A percentile compares a stretch with the other conserved stretches of the same genome.
These are phyloP conservation scores for Unio pictorum DNA, from an alignment of 2,888 invertebrate genomes.

Conservation along the genomic window DNA sequence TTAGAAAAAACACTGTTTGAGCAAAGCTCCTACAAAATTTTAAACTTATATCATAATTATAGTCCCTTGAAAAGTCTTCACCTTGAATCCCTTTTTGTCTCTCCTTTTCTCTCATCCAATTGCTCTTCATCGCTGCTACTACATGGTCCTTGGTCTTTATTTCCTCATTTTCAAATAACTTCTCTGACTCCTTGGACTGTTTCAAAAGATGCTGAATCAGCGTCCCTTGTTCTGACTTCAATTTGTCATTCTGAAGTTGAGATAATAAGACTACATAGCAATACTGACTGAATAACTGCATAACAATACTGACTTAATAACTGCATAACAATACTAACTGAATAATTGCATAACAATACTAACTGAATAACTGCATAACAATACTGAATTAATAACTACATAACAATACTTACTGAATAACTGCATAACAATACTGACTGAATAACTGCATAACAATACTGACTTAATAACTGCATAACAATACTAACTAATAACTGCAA, in stretches of 20 bases:
- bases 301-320: background rate
- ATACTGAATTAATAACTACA: no score
- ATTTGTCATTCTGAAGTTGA: slow-evolving; percentile 61
- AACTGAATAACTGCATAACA: no score
- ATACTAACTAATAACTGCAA: no score
- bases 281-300: background rate
- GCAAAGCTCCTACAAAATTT: background rate
- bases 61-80: slow-evolving; percentile 12
- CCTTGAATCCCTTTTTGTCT: slow-evolving; percentile 57
- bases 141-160: slow-evolving; percentile 60
- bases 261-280: slow-evolving; percentile 3
- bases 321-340: no score
- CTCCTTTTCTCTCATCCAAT: slow-evolving; percentile 59
- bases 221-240: slow-evolving; percentile 62
- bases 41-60: background rate
- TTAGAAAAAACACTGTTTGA: background rate
- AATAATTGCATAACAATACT: no score
- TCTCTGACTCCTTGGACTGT: slow-evolving; percentile 60
- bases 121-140: slow-evolving; percentile 61
- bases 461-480: no score
- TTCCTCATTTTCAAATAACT: slow-evolving; percentile 51
- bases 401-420: no score
- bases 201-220: slow-evolving; percentile 61
- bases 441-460: no score
- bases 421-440: no score